These are phyloP conservation scores for Crossaster papposus DNA, from an alignment of 53 echinoderm and acorn worm genomes.

Conservation along the genomic window DNA sequence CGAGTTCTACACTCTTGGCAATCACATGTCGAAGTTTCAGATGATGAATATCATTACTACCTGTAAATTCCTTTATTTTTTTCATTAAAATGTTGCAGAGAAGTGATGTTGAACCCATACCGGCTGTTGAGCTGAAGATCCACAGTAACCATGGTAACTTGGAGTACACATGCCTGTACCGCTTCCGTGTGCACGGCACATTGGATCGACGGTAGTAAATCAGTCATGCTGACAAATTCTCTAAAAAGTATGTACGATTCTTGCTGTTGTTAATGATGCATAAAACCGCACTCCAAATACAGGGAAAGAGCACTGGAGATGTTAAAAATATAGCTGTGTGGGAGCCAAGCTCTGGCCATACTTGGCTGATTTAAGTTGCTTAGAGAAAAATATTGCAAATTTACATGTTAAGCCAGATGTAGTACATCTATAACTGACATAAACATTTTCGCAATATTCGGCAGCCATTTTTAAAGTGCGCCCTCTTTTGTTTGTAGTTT, in stretches of 20 bases:
- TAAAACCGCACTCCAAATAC: too few species aligned
- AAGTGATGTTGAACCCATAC: slow-evolving; percentile 51
- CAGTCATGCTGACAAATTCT: neutral
- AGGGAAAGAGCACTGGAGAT: too few species aligned
- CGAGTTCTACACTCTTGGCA: neutral
- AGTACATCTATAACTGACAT: too few species aligned
- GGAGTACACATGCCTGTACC: slow-evolving; percentile 94
- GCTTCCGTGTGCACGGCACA: slow-evolving; percentile 91
- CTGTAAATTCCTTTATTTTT: neutral
- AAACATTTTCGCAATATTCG: too few species aligned
- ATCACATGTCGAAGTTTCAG: too few species aligned
- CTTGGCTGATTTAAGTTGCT: too few species aligned
- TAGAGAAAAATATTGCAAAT: too few species aligned
- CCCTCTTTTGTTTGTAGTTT: too few species aligned
- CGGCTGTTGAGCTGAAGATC: slow-evolving; percentile 88
- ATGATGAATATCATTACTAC: neutral
- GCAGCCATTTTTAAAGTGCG: too few species aligned
- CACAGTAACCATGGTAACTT: slow-evolving; percentile 94
- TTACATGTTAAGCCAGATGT: too few species aligned
- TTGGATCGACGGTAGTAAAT: slow-evolving; percentile 64
- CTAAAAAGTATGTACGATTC: neutral
- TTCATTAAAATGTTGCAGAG: neutral
- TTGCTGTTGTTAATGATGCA: neutral
- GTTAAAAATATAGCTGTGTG: too few species aligned
- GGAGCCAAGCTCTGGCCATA: too few species aligned